Evolutionary conservation across 2,888 invertebrate genomes (phyloP), one percentile per base, ranked within the genome.

Genomic region (Thera obeliscata): DNA sequence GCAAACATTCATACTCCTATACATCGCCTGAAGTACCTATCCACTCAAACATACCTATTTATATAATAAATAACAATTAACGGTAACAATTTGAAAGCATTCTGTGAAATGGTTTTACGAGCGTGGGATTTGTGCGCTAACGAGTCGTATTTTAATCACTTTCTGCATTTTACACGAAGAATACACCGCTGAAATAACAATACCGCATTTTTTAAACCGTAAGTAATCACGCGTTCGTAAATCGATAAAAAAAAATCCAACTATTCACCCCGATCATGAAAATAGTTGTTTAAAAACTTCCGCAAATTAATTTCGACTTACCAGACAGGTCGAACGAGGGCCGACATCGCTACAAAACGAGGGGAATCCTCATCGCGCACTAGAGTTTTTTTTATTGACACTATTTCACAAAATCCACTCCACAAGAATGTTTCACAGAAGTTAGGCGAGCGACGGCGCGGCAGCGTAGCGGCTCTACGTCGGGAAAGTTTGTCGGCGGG

Each of bases 61-160:
- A 76, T 71, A 78, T 56, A 77, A 77, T 72, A 76, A 73, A 76
- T 57, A 64, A 74, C 69, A 74, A 73, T 72, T 77, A 74, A 79
- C 73, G 43, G 43, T 33, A 52, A 52, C 33, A 82, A 79, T 81
- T 87, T 90, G 93, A 93, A 93, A 93, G 93, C 93, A 91, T 91
- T 88, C 90, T 87, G 93, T 93, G 93, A 93, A 93, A 93, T 93
- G 93, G 93, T 93, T 93, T 93, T 93, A 91, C 87, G 86, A 89
- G 88, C 91, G 93, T 93, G 93, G 93, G 93, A 91, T 89, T 93
- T 93, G 91, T 93, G 93, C 93, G 89, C 87, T 81, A 86, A 88
- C 87, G 85, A 81, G 81, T 82, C 79, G 76, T 80, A 82, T 81
- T 78, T 81, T 77, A 78, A 80, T 79, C 82, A 86, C 84, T 87